Evolutionary conservation across 2,113 vertebrate species (phyloP), one percentile per base, ranked within the genome.

Genomic region (Ammodramus savannarum): DNA sequence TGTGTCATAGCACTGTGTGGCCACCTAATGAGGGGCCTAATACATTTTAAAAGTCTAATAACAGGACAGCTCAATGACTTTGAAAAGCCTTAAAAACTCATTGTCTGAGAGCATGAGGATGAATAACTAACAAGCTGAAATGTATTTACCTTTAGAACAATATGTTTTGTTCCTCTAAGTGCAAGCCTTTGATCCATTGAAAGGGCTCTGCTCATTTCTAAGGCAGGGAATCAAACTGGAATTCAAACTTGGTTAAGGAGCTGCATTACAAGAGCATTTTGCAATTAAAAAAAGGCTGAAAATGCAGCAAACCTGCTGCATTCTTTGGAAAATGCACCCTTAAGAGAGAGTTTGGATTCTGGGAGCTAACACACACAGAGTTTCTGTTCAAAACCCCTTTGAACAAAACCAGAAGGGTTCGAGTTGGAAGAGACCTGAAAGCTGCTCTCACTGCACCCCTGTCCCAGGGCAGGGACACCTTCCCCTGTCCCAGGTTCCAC

Each of bases 121-220:
- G 63, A 79, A 17, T 62, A 73, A 41, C 66, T 44, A 75, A 66
- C 32, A 73, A 75, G 41, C 62, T 88, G 82, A 85, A 73, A 57
- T 34, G 32, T 61, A 31, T 73, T 88, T 90, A 80, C 75, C 85
- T 85, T 85, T 58, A 58, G 51, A 93, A 85, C 72, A 85, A 25
- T 31, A 8, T 7, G 34, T 17, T 83, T 84, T 89, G 36, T 75
- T 78, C 66, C 77, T 82, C 72, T 43, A 58, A 52, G n/a, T 49
- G 52, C 59, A 66, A 84, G 59, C 48, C 80, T 89, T 80, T 90
- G 59, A 74, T 62, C 78, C 43, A 34, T 27, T 69, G 76, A 41
- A 86, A 80, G 63, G 38, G 41, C 51, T 94, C 34, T 65, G 52
- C 34, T 75, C 3, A 6, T 77, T 93, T 75, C 63, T 72, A 32